Evolutionary conservation across 2,888 invertebrate species (phyloP), one percentile per base, ranked within the genome.

Genomic region (Harpalus rufipes): DNA sequence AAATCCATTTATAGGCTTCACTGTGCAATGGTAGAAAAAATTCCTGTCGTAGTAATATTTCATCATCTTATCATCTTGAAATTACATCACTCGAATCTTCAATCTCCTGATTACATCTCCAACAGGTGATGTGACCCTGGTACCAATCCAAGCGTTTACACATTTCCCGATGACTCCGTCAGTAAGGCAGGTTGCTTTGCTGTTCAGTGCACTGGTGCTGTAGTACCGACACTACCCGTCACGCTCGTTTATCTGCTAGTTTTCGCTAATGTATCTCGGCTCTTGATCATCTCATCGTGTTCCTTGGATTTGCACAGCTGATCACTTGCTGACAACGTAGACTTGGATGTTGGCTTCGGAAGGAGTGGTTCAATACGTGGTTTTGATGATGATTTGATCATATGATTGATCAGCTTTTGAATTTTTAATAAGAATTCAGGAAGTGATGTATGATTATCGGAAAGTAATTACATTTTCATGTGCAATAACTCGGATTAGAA

Each of bases 241-340:
- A 82, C 74, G 82, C 56, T 82, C 59, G 82, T 72, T 82, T 74
- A 74, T 16, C 58, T 61, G 59, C 59, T 74, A 74, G 78, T 84
- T 84, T 78, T 84, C 65, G 84, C 84, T 84, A 84, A 84, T 84
- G 65, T 84, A 78, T 78, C 76, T 25, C 65, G 78, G 65, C 84
- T 41, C 51, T 78, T 84, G 78, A 84, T 84, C 84, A 84, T 78
- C 32, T 41, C 44, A 84, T 84, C 84, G 78, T 84, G 84, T 84
- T 78, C 83, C 14, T 72, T 44, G 83, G 83, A 83, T 83, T 83
- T 83, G 74, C 83, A 44, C 65, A 63, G 21, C 78, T 78, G 79
- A 76, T 76, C 76, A 44, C 76, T 21, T 21, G 21, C 21, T 21
- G 21, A 21, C 21, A 21, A 21, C 21, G 21, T 2, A 3, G 32